Conservation (phyloP, 2,797 vertebrate genomes). For the Cossypha polioptera region DNA sequence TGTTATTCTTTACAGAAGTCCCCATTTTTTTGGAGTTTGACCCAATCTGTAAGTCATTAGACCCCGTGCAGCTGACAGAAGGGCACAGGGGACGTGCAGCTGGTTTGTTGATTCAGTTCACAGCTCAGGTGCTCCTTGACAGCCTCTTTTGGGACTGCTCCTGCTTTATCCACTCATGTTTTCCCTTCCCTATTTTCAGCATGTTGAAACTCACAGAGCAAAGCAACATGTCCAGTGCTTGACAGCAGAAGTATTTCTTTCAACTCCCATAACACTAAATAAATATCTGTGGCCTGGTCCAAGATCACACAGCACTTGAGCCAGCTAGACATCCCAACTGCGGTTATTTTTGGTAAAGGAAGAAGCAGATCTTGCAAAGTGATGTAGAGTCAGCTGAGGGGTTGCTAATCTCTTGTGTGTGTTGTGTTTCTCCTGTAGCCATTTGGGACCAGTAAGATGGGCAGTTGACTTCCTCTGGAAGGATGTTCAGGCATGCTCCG, state of each 20-base stretch:
- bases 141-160: background rate
- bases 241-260: conserved; percentile 16
- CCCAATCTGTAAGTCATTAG: background rate
- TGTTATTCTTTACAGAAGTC: background rate
- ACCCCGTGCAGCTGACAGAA: fast-evolving
- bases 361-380: conserved; percentile 18
- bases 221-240: background rate
- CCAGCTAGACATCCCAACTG: conserved; percentile 17
- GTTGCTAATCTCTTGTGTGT: conserved; percentile 60
- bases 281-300: background rate
- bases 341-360: conserved; percentile 39
- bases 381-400: conserved; percentile 52
- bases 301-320: conserved; percentile 15
- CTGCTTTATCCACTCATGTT: background rate
- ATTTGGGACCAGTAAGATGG: conserved; percentile 29
- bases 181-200: background rate
- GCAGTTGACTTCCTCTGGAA: conserved; percentile 59
- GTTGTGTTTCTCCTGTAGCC: conserved; percentile 48
- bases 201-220: background rate
- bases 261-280: background rate
- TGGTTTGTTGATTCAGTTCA: background rate
- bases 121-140: background rate
- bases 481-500: background rate
- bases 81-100: fast-evolving
- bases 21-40: background rate